Evolutionary conservation across 2,888 invertebrate genomes (phyloP).

Genomic region (Metacarcinus magister): DNA sequence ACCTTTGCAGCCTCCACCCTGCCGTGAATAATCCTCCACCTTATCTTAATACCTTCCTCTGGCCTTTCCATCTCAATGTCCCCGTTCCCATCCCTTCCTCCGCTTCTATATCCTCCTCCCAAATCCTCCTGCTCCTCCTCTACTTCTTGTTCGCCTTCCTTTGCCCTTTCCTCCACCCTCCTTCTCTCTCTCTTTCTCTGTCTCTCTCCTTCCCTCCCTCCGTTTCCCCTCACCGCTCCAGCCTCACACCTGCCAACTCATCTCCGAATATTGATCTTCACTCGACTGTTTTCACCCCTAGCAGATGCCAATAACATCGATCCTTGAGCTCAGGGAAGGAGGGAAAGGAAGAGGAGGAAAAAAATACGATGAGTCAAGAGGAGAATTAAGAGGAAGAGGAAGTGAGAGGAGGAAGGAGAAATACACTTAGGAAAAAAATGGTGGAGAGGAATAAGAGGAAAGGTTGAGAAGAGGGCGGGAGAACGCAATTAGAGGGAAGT

Average conservation of each 20-base stretch:
- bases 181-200: no score
- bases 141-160: no score
- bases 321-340: neutral
- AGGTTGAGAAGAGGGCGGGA: no score
- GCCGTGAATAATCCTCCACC: neutral
- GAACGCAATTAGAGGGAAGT: no score
- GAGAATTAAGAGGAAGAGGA: no score
- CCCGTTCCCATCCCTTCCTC: neutral
- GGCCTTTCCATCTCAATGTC: neutral
- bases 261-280: neutral
- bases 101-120: neutral
- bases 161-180: no score
- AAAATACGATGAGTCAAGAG: no score
- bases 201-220: neutral
- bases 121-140: neutral
- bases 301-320: slow-evolving; percentile 22
- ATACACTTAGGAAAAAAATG: no score
- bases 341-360: no score
- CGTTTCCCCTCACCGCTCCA: neutral
- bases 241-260: neutral
- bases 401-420: no score
- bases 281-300: neutral
- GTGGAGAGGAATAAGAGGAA: no score
- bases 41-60: slow-evolving; percentile 5
- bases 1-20: neutral